Percentiles rank a stretch among this genome's conserved stretches.
Conservation (phyloP, 2,888 invertebrate genomes). For the Phyllotreta striolata region DNA sequence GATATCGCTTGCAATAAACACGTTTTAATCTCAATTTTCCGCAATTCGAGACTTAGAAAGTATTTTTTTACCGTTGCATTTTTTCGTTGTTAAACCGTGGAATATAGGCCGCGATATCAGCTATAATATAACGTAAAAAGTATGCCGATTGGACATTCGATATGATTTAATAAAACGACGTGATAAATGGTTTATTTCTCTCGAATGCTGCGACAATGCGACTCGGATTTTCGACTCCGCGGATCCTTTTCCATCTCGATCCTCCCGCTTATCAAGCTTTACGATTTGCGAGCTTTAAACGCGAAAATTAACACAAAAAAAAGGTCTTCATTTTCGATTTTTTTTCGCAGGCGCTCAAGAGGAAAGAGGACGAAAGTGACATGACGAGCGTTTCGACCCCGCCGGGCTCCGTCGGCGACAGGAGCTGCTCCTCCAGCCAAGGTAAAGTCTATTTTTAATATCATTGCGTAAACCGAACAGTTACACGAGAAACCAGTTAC, state of each 20-base stretch:
- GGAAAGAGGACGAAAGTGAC: slow-evolving; percentile 61
- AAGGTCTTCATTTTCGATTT: not conserved
- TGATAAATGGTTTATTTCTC: too few relatives aligned
- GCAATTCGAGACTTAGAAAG: slow-evolving; percentile 19
- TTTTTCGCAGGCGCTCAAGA: slow-evolving; percentile 61
- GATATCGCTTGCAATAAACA: too few relatives aligned
- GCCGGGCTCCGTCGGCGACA: slow-evolving; percentile 61
- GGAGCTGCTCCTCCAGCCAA: slow-evolving; percentile 59
- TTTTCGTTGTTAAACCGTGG: slow-evolving; percentile 15
- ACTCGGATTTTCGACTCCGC: too few relatives aligned
- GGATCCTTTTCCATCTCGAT: too few relatives aligned
- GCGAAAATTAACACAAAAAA: not conserved
- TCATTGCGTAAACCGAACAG: not conserved
- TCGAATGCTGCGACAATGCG: too few relatives aligned
- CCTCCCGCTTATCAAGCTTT: not conserved
- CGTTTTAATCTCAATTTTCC: not conserved
- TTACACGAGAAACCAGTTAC: too few relatives aligned
- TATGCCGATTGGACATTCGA: too few relatives aligned
- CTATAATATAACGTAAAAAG: too few relatives aligned
- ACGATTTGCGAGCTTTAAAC: not conserved
- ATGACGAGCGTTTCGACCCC: slow-evolving; percentile 60
- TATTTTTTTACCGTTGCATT: slow-evolving; percentile 6
- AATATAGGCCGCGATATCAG: slow-evolving; percentile 12
- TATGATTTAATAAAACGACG: too few relatives aligned
- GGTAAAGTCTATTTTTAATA: slow-evolving; percentile 54